Evolutionary conservation across 2,113 vertebrate species (phyloP), one percentile per base, ranked within the genome.

Genomic region (Phainopepla nitens): DNA sequence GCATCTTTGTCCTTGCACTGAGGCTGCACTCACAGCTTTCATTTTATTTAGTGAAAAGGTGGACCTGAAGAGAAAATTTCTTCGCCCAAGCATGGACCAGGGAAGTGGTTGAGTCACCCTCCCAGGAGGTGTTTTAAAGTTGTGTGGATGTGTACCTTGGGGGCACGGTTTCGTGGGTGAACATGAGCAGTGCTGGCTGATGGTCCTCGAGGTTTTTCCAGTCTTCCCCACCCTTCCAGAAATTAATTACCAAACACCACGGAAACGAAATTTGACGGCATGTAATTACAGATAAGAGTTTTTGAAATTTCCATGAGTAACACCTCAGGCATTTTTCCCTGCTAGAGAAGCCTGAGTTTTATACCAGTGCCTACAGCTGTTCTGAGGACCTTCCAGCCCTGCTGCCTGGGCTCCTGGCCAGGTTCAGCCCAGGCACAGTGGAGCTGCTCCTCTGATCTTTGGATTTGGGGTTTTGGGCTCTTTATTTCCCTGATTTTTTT

Each of bases 201-300:
- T 2, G 31, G 16, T 60, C 27, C 42, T 76, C 8, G 8, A 83
- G 33, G 27, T 65, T 54, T 73, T 81, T 57, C 50, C 36, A 69
- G n/a, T 33, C 82, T 65, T 69, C 56, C 5, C 56, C 89, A 87
- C 45, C 42, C 77, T 95, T 90, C 77, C 80, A 95, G 86, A 97
- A 98, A 94, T 94, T 86, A 97, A 94, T 65, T 42, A 65, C 85
- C 73, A 91, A 94, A 62, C 45, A 11, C 86, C 68, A 86, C 2
- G 11, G 82, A 83, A 39, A 39, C 39, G 39, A 39, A 35, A 97
- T 94, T 97, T 89, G 75, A 66, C 15, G 39, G 71, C 75, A 93
- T 91, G 92, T 97, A 96, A 97, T 95, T 97, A 96, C 81, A 97
- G 90, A 94, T 82, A 80, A 75, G 64, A 94, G 91, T 91, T 90